Evolutionary conservation across 2,888 invertebrate species (phyloP), one percentile per base, ranked within the genome.

Genomic region (Dugesia japonica): DNA sequence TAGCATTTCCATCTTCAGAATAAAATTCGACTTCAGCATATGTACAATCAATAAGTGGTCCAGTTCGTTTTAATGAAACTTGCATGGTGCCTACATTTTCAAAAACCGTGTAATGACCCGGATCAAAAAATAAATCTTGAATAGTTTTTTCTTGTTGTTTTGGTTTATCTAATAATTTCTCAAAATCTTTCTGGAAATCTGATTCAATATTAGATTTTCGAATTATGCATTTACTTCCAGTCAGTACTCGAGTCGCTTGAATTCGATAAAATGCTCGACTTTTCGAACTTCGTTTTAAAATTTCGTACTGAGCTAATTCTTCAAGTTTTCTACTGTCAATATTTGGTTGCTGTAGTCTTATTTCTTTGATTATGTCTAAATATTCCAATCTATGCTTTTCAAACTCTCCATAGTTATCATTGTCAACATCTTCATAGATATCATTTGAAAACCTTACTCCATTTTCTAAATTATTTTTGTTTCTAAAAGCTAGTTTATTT

Each of bases 71-170:
- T 0, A 97, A 92, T 42, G 91, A 89, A 17, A 94, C 90, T 81
- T 92, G 90, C 82, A 97, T 94, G 17, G 90, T 89, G 0, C 97
- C 98, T 79, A 97, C 93, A 84, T 94, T 95, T 84, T 98, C 98
- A 89, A 98, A 91, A 0, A 98, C 97, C 0, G 95, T 95, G 86
- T 98, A 98, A 84, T 97, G 94, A 76, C 92, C 91, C 0, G 97
- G 97, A 81, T 97, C 94, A 83, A 98, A 97, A 84, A 88, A 92
- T 42, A 97, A 89, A 79, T 89, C 88, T 79, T 88, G 83, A 42
- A 82, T 71, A 20, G 42, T 33, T n/a, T 56, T 56, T 0, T 71
- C 78, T 17, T 42, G 1, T 28, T 27, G 79, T 0, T 89, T 74
- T 15, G 20, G 87, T 71, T 89, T 89, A 17, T 88, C 87, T 71